Evolutionary conservation across 1,140 invertebrate species (phyloP).

Genomic region (Trissolcus basalis): DNA sequence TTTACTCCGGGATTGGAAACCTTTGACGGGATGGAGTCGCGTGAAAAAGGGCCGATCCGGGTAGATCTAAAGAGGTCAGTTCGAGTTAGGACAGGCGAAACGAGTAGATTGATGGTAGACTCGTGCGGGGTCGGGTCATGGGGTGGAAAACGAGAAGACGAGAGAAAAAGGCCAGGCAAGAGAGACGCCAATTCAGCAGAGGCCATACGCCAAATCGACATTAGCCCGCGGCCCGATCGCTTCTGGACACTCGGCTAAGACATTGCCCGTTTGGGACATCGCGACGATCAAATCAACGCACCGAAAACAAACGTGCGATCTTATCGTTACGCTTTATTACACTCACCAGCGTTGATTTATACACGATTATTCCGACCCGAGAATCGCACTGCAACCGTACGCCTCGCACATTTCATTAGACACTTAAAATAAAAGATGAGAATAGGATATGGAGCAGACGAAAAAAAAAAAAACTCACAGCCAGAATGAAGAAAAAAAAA

Average conservation of each 20-base stretch:
- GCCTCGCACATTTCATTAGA: slow-evolving; percentile 35
- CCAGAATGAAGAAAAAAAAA: slow-evolving; percentile 26
- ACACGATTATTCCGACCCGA: slow-evolving; percentile 45
- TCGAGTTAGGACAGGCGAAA: slow-evolving; percentile 54
- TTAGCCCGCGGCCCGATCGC: slow-evolving; percentile 58
- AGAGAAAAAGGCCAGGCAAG: slow-evolving; percentile 18
- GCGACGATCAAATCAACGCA: slow-evolving; percentile 40
- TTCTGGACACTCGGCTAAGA: slow-evolving; percentile 65
- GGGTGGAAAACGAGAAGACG: slow-evolving; percentile 27
- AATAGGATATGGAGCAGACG: neutral
- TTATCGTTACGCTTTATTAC: slow-evolving; percentile 73
- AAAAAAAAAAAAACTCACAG: neutral
- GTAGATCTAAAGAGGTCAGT: slow-evolving; percentile 42
- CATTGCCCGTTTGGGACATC: slow-evolving; percentile 69
- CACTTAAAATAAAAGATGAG: slow-evolving; percentile 15
- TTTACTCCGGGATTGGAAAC: slow-evolving; percentile 49
- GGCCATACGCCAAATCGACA: slow-evolving; percentile 69
- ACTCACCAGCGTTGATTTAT: slow-evolving; percentile 60
- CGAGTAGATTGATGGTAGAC: slow-evolving; percentile 55
- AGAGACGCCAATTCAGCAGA: slow-evolving; percentile 70
- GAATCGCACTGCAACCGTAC: slow-evolving; percentile 5
- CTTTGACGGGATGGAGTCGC: slow-evolving; percentile 45
- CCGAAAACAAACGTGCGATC: slow-evolving; percentile 63
- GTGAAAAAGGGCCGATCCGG: slow-evolving; percentile 50
- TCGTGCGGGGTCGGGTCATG: slow-evolving; percentile 30